phyloP scores from a whole-genome alignment of 2,888 invertebrate genomes.

The Marasmarcha lunaedactyla region DNA sequence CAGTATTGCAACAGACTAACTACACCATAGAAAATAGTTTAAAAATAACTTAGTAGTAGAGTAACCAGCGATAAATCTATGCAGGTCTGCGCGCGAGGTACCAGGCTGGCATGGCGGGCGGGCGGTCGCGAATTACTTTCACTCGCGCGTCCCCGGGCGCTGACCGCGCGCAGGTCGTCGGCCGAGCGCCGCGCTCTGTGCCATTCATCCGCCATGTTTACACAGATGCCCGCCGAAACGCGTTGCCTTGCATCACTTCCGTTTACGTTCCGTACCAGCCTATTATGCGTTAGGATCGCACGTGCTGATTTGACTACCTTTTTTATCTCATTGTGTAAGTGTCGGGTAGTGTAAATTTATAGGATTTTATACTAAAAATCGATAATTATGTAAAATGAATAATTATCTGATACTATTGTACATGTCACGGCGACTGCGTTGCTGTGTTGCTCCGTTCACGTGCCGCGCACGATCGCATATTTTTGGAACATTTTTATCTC shows the following conservation, averaged over 20 bases:
- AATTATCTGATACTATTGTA: too few species aligned
- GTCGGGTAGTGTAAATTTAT: too few species aligned
- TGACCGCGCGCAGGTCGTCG: conserved; percentile 57
- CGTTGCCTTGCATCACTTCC: conserved; percentile 65
- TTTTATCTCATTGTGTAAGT: conserved; percentile 4
- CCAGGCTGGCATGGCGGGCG: conserved; percentile 53
- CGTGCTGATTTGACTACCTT: neutral
- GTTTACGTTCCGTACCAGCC: conserved; percentile 53
- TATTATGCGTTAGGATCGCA: conserved; percentile 17
- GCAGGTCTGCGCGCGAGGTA: conserved; percentile 11
- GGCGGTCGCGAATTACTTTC: conserved; percentile 68
- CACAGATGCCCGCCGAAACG: conserved; percentile 68
- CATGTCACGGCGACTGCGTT: too few species aligned
- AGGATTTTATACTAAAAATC: too few species aligned
- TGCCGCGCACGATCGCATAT: neutral
- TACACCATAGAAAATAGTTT: too few species aligned
- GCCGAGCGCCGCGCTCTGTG: conserved; percentile 39
- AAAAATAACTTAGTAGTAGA: conserved; percentile 9
- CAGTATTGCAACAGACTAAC: too few species aligned
- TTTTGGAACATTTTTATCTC: neutral
- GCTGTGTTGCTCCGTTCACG: too few species aligned
- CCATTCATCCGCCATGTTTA: conserved; percentile 68
- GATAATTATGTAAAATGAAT: too few species aligned
- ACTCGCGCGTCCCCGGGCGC: conserved; percentile 59
- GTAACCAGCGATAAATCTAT: conserved; percentile 17